Base-by-base conservation (phyloP, 2,113 vertebrate genomes). In the western clawed frog (Xenopus tropicalis) region DNA sequence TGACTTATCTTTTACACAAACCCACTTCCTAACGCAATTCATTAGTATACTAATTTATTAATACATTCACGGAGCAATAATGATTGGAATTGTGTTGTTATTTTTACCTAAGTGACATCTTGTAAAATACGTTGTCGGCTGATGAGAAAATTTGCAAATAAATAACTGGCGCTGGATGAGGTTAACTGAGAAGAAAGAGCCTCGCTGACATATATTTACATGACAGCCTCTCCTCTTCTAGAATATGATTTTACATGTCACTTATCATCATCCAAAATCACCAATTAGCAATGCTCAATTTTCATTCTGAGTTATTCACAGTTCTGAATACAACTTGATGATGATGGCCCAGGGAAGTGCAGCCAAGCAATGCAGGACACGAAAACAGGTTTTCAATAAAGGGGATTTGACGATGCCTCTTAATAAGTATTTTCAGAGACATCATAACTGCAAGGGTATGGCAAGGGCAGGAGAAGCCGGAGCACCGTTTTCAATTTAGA, bases 271-370 rank as follows among this genome's bases (percentile, higher is more conserved):
- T 23, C 51, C 21, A 61, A 68, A 67, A 61, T 37, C 56, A 29
- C 24, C 56, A 68, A 68, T 74, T 67, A 74, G 58, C 43, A 61
- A 68, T 51, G 44, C 43, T 42, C 56, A 52, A 52, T 59, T 67
- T 74, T 59, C 23, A 22, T 66, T 74, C 71, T 59, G 16, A 46
- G 71, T 59, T 67, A 42, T 57, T 52, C 17, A 9, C 23, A 37
- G 42, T 74, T 74, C 20, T 74, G 72, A 74, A 67, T n/a, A 64
- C 66, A 64, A 48, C 52, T 59, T 66, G 63, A 66, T 67, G 71
- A 46, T 66, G 72, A 74, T 61, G 64, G 67, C 64, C 42, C 58
- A 56, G 65, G 59, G n/a, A 67, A 61, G 54, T 67, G 43, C 63
- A 74, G 71, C 57, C 52, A 74, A 66, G 52, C 71, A 25, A 59